Evolutionary conservation across 2,888 invertebrate species (phyloP).

Genomic region (Xanthia togata): DNA sequence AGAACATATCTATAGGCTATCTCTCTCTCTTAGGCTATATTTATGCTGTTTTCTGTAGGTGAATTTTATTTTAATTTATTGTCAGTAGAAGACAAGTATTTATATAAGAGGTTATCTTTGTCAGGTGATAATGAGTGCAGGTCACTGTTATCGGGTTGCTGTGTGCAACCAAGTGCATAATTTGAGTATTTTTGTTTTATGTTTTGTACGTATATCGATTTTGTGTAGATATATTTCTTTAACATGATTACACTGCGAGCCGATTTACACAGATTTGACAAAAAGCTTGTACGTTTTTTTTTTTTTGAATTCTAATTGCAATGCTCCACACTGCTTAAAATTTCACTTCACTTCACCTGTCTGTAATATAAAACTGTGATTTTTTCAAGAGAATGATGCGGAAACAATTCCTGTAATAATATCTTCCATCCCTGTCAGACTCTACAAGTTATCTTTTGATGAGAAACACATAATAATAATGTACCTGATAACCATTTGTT

Average conservation of each 20-base stretch:
- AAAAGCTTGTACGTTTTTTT: neutral
- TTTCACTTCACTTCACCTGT: neutral
- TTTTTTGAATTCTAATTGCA: neutral
- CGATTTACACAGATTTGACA: neutral
- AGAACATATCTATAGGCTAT: slow-evolving; percentile 50
- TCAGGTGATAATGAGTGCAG: slow-evolving; percentile 45
- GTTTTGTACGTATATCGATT: slow-evolving; percentile 8
- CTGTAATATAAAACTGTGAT: slow-evolving; percentile 62
- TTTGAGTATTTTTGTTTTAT: slow-evolving; percentile 5
- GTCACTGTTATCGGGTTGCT: slow-evolving; percentile 42
- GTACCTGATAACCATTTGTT: slow-evolving; percentile 63
- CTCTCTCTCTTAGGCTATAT: slow-evolving; percentile 20
- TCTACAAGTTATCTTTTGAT: slow-evolving; percentile 47
- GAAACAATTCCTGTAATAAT: slow-evolving; percentile 59
- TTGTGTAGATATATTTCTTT: slow-evolving; percentile 11
- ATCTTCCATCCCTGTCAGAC: slow-evolving; percentile 49
- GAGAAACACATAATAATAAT: slow-evolving; percentile 39
- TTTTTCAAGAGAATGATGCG: slow-evolving; percentile 45
- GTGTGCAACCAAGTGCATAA: slow-evolving; percentile 33
- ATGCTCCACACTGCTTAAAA: neutral
- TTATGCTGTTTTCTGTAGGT: slow-evolving; percentile 25
- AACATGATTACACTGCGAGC: neutral
- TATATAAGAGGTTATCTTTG: slow-evolving; percentile 43
- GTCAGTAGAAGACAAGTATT: slow-evolving; percentile 25
- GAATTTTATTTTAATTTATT: slow-evolving; percentile 39